Conservation (phyloP, 2,797 vertebrate species). For the Sebastes taczanowskii region DNA sequence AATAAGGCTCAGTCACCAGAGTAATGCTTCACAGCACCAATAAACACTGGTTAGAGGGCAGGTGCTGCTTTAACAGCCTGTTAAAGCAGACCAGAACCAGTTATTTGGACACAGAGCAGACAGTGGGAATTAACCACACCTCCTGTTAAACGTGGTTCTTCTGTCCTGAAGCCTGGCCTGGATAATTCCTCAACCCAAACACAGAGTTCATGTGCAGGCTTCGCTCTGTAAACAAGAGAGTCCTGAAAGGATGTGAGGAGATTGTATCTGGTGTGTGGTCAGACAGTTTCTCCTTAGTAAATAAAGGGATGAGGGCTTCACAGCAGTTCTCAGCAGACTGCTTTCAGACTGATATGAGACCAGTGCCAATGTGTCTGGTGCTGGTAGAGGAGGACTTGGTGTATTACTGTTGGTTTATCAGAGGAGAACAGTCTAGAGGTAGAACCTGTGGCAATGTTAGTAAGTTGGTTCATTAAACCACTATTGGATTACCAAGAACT, state of each 20-base stretch:
- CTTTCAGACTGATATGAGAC: too few species aligned
- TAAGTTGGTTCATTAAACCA: too few species aligned
- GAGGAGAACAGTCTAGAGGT: too few species aligned
- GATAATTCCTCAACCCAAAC: neutral
- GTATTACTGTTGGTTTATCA: too few species aligned
- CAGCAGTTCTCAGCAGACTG: too few species aligned
- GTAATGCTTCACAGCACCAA: neutral
- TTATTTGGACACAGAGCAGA: conserved; percentile 14
- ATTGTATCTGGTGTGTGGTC: neutral
- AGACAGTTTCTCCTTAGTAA: neutral
- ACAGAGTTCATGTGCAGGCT: neutral
- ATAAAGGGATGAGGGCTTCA: too few species aligned
- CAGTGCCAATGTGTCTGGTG: neutral
- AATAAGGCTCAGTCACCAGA: neutral
- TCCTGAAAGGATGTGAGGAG: neutral
- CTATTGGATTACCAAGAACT: neutral
- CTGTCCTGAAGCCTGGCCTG: neutral
- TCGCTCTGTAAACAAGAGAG: neutral
- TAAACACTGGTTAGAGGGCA: conserved; percentile 19
- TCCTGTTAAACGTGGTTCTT: neutral
- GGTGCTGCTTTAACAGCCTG: conserved; percentile 5
- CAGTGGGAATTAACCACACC: neutral
- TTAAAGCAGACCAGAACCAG: neutral
- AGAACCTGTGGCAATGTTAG: neutral
- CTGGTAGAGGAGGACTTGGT: too few species aligned